These are phyloP conservation scores for Thecophora atra DNA, from an alignment of 2,888 invertebrate species.

Conservation along the genomic window DNA sequence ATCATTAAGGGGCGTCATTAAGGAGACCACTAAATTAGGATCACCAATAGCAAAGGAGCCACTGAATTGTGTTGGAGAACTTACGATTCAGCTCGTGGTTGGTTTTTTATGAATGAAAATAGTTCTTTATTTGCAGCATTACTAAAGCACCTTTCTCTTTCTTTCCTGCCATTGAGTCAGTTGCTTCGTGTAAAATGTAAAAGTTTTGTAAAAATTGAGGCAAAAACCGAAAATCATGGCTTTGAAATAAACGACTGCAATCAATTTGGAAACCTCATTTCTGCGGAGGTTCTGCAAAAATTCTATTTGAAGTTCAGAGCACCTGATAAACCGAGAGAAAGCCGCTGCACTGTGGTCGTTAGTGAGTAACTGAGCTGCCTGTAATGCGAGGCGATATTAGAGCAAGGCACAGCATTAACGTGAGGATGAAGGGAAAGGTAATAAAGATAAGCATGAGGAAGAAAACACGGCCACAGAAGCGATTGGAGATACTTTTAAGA, in stretches of 20 bases:
- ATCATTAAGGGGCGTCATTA: slow-evolving; percentile 2
- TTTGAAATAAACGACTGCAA: neutral
- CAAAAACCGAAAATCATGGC: neutral
- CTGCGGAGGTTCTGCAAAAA: neutral
- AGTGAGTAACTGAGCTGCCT: slow-evolving; percentile 25
- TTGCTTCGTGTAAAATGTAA: too few relatives aligned
- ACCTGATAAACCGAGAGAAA: neutral
- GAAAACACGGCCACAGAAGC: neutral
- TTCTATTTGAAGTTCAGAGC: neutral
- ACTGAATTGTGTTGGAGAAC: too few relatives aligned
- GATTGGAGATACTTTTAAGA: too few relatives aligned
- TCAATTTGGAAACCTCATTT: neutral
- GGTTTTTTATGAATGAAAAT: too few relatives aligned
- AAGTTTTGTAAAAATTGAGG: too few relatives aligned
- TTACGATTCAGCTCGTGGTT: too few relatives aligned
- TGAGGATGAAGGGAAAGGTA: neutral
- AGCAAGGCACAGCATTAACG: neutral
- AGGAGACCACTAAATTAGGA: neutral
- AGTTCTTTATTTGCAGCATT: too few relatives aligned
- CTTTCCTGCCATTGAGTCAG: too few relatives aligned
- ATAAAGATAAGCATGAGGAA: slow-evolving; percentile 15
- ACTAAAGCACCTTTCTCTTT: too few relatives aligned
- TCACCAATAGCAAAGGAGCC: neutral
- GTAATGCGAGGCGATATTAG: slow-evolving; percentile 27
- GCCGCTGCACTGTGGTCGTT: neutral